Base-by-base conservation (phyloP, 2,888 invertebrate species). In the Noctua pronuba region DNA sequence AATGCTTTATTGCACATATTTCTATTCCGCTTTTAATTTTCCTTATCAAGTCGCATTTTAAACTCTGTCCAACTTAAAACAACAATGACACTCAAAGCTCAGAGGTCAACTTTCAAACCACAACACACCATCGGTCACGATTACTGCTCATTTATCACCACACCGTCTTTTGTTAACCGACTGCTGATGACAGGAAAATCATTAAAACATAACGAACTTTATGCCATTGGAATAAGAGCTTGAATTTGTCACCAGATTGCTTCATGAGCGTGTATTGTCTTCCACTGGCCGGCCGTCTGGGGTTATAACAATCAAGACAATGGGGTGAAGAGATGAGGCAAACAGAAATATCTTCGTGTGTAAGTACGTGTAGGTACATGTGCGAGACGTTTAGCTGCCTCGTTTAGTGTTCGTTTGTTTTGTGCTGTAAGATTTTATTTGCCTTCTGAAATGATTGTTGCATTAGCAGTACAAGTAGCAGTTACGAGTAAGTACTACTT, bases 71-170 rank as follows among this genome's bases (percentile, higher is more conserved):
- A 52, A 18, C 38, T 77, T 21, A 67, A 68, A 80, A 80, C 70
- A 78, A 72, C 65, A 72, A 62, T 73, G 13, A 75, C 80, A 65
- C 79, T 69, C n/a, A 72, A 58, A 58, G 55, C 72, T 80, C 58
- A 60, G 35, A 79, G 73, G 58, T 79, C 78, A 78, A 81, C 77
- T 75, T 75, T 90, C 85, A 86, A 88, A 60, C 86, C 69, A 72
- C 66, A 84, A 86, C 79, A 67, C 21, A 60, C 68, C 77, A 65
- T 69, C 77, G 83, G 84, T 82, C 88, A 88, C 84, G 82, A 85
- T 84, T 75, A 86, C 71, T 52, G 21, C 31, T 91, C 90, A 92
- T 92, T 92, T 87, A 92, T 92, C 90, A 91, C 85, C 80, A 77
- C 88, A 86, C 87, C 89, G 88, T 86, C 90, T 85, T 80, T 86